Conservation (phyloP, 2,113 vertebrate genomes). For the Argyrosomus japonicus region DNA sequence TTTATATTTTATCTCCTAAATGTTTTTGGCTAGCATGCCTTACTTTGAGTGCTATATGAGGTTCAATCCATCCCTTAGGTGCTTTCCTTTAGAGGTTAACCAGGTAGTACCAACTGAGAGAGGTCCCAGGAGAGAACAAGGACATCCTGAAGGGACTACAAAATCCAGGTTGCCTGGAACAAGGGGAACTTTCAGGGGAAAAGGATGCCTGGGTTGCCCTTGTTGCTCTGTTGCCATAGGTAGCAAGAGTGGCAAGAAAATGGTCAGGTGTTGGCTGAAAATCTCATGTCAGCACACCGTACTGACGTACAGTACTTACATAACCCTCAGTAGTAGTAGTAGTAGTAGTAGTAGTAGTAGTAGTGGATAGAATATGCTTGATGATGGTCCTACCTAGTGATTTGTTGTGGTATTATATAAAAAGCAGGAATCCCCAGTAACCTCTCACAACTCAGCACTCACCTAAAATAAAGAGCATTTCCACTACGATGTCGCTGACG, state of each 20-base stretch:
- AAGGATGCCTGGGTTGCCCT: slow-evolving; percentile 2
- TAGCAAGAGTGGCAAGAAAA: slow-evolving; percentile 6
- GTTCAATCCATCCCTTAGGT: slow-evolving; percentile 5
- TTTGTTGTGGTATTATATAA: not conserved
- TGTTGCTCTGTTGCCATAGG: slow-evolving; percentile 25
- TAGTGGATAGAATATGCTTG: not conserved
- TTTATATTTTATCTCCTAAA: not conserved
- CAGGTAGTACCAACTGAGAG: not conserved
- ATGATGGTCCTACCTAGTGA: not conserved
- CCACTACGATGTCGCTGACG: slow-evolving; percentile 92
- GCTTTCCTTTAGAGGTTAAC: slow-evolving; percentile 4
- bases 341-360: too few species aligned
- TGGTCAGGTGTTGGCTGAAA: not conserved
- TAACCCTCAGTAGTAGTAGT: not conserved
- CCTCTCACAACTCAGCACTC: slow-evolving; percentile 47
- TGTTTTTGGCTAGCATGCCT: not conserved
- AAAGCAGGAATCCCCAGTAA: not conserved
- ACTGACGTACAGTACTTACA: not conserved
- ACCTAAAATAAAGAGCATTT: slow-evolving; percentile 98
- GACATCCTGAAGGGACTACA: slow-evolving; percentile 11
- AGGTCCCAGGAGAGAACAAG: slow-evolving; percentile 13
- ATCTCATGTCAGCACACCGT: not conserved
- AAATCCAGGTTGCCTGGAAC: slow-evolving; percentile 26
- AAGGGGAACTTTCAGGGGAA: not conserved
- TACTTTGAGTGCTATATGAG: not conserved